phyloP scores from a whole-genome alignment of 2,113 vertebrate genomes.

The Ancistrus triradiatus region DNA sequence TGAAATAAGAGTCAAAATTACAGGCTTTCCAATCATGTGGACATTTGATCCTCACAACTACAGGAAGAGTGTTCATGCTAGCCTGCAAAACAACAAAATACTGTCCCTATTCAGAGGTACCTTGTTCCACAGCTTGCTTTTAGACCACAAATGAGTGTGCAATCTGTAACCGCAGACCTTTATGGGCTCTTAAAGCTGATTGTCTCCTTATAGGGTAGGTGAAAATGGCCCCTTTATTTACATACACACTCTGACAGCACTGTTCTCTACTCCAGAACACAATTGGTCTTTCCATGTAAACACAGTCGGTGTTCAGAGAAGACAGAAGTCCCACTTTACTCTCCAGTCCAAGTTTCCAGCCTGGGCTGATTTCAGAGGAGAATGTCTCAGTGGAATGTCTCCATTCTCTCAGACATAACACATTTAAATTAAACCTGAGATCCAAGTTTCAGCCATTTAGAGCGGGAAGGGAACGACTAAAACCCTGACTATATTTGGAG shows the following conservation, averaged over 20 bases:
- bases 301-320: neutral
- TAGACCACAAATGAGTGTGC: too few species aligned
- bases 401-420: neutral
- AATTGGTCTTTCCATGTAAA: neutral
- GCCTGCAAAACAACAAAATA: too few species aligned
- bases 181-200: too few species aligned
- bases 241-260: neutral
- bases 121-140: too few species aligned
- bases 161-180: too few species aligned
- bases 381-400: neutral
- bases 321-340: neutral
- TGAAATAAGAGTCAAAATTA: too few species aligned
- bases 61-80: too few species aligned
- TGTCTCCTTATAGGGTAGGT: slow-evolving; percentile 6
- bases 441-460: too few species aligned
- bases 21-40: too few species aligned
- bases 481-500: neutral
- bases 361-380: neutral
- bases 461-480: neutral
- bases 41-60: too few species aligned
- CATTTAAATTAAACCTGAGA: neutral
- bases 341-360: neutral
- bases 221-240: slow-evolving; percentile 7
- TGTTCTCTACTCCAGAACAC: neutral
- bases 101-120: too few species aligned